A percentile compares a stretch with the other conserved stretches of the same genome.
These are phyloP conservation scores for Tuta absoluta DNA, from an alignment of 2,888 invertebrate species.

Conservation along the genomic window DNA sequence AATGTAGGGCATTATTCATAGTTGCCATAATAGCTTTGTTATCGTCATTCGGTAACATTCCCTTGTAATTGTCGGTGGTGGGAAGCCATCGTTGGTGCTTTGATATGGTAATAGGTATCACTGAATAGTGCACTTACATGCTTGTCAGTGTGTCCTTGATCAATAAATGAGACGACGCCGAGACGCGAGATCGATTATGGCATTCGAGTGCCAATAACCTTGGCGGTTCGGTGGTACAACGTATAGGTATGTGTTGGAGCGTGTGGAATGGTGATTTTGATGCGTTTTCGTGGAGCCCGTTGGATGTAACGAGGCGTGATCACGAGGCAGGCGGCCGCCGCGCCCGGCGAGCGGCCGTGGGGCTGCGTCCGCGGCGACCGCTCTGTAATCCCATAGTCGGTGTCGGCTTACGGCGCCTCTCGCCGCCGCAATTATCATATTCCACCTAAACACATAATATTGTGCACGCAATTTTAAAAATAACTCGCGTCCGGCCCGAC, in stretches of 20 bases:
- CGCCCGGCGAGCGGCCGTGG: no score
- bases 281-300: slow-evolving; percentile 28
- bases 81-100: slow-evolving; percentile 42
- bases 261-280: slow-evolving; percentile 28
- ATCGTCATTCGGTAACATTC: slow-evolving; percentile 74
- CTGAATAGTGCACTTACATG: slow-evolving; percentile 51
- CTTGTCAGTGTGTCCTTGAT: slow-evolving; percentile 46
- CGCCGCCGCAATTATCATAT: slow-evolving; percentile 77
- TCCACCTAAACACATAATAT: slow-evolving; percentile 81
- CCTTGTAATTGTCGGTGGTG: slow-evolving; percentile 61
- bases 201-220: slow-evolving; percentile 13
- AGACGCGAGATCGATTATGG: neutral
- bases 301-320: slow-evolving; percentile 36
- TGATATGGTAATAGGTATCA: slow-evolving; percentile 48
- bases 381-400: slow-evolving; percentile 76
- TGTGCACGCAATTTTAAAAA: slow-evolving; percentile 81
- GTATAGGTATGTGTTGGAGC: neutral
- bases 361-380: slow-evolving; percentile 47
- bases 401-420: slow-evolving; percentile 78
- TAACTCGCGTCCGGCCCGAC: slow-evolving; percentile 74
- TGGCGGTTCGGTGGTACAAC: slow-evolving; percentile 14
- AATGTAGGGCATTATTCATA: slow-evolving; percentile 76
- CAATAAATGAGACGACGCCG: slow-evolving; percentile 16
- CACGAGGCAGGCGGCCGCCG: slow-evolving; percentile 39
- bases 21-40: slow-evolving; percentile 77